These are phyloP conservation scores for Manacus vitellinus DNA, from an alignment of 2,113 vertebrate species.

Conservation along the genomic window DNA sequence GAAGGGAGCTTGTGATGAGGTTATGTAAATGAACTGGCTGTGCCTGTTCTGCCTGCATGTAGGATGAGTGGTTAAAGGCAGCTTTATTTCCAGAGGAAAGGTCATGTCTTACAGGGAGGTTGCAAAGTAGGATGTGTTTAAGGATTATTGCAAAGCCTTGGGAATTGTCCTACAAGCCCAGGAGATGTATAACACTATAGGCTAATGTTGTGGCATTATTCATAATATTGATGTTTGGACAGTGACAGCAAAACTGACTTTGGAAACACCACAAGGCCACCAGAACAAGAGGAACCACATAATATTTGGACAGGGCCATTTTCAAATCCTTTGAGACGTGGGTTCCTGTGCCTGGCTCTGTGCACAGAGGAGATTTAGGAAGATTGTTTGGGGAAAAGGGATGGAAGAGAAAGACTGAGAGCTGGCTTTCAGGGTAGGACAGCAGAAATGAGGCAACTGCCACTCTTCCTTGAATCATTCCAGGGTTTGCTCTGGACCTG, in stretches of 20 bases:
- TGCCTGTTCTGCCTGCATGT: background rate
- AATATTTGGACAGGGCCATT: background rate
- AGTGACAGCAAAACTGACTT: background rate
- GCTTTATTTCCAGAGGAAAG: slow-evolving; percentile 30
- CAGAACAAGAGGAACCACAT: background rate
- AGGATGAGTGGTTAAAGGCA: background rate
- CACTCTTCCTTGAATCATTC: background rate
- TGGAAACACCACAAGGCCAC: background rate
- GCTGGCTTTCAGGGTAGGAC: background rate
- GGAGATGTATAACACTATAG: background rate
- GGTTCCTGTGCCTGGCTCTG: background rate
- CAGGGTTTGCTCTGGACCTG: background rate
- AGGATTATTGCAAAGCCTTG: background rate
- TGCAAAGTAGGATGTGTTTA: background rate
- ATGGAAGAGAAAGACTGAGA: background rate
- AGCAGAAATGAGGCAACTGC: background rate
- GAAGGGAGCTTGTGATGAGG: background rate
- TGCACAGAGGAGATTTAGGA: background rate
- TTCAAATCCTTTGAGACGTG: background rate
- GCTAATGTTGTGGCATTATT: background rate
- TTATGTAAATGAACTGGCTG: slow-evolving; percentile 17
- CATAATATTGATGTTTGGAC: background rate
- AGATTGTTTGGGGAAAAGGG: background rate
- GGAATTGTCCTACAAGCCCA: background rate
- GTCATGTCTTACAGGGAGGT: background rate